Evolutionary conservation across 2,113 vertebrate species (phyloP).

Genomic region (Gallinago paraguaiae): DNA sequence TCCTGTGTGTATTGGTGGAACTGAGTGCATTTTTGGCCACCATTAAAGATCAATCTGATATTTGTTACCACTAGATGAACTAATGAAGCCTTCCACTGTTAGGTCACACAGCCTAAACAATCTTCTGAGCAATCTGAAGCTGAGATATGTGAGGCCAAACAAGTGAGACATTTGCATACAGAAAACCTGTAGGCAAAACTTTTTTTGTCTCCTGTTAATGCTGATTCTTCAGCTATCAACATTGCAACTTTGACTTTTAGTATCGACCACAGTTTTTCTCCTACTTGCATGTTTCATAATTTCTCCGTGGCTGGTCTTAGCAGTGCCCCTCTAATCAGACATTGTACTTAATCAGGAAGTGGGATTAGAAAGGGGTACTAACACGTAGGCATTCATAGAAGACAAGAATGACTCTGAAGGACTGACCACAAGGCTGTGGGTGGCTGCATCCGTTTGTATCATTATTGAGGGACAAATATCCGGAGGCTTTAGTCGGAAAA

Average conservation of each 20-base stretch:
- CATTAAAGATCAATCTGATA: neutral
- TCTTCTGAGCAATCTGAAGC: neutral
- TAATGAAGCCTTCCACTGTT: neutral
- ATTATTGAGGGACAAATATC: slow-evolving; percentile 66
- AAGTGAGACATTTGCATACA: neutral
- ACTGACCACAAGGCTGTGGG: slow-evolving; percentile 70
- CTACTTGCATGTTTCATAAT: neutral
- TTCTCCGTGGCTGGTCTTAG: neutral
- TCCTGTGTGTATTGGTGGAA: neutral
- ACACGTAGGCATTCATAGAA: neutral
- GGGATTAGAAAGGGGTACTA: neutral
- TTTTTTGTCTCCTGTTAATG: neutral
- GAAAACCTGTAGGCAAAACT: neutral
- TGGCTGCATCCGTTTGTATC: slow-evolving; percentile 65
- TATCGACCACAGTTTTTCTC: neutral
- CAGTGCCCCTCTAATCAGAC: neutral
- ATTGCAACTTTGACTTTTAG: neutral
- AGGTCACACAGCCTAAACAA: neutral
- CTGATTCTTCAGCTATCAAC: neutral
- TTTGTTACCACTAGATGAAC: neutral
- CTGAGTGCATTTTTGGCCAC: neutral
- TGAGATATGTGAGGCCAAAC: neutral
- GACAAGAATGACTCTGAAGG: slow-evolving; percentile 48
- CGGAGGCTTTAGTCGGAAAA: slow-evolving; percentile 44
- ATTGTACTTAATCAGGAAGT: neutral